Conservation (phyloP, 2,888 invertebrate species). For the Rhagophthalmus giganteus region DNA sequence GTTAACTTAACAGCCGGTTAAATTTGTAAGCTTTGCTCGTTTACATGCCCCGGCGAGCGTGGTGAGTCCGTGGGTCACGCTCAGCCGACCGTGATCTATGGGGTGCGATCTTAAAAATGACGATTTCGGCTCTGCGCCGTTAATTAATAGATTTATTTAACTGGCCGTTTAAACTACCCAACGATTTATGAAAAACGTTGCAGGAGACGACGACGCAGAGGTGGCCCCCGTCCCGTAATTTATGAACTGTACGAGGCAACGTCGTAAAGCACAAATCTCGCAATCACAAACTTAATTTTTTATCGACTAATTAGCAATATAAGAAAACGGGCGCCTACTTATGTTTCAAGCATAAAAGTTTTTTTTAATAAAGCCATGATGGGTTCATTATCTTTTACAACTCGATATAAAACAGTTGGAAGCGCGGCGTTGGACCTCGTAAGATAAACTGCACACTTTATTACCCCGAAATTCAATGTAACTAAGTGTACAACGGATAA, state of each 20-base stretch:
- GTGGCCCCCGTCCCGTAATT: too few species aligned
- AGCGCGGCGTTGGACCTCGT: conserved; percentile 10
- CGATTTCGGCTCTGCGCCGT: conserved; percentile 6
- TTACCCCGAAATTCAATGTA: conserved; percentile 8
- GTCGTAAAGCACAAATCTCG: too few species aligned
- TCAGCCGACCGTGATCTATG: conserved; percentile 34
- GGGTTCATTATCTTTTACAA: conserved; percentile 19
- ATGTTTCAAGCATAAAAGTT: conserved; percentile 8
- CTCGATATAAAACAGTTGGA: conserved; percentile 15
- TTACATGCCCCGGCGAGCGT: conserved; percentile 37
- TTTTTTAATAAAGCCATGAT: conserved; percentile 12
- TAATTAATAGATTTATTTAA: not conserved
- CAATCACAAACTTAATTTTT: too few species aligned
- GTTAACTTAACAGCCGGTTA: conserved; percentile 34
- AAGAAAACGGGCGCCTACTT: conserved; percentile 3
- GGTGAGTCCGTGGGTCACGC: conserved; percentile 38
- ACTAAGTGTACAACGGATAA: conserved; percentile 3
- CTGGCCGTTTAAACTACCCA: too few species aligned
- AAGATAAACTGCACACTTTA: conserved; percentile 18
- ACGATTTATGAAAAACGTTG: too few species aligned
- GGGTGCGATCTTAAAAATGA: conserved; percentile 18
- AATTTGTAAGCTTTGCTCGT: conserved; percentile 32
- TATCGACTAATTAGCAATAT: conserved; percentile 14
- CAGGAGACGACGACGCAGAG: too few species aligned
- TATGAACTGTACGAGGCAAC: too few species aligned